Percentiles rank a stretch among this genome's conserved stretches.
Conservation (phyloP, 1,140 invertebrate species). For the Bombus difficillimus region DNA sequence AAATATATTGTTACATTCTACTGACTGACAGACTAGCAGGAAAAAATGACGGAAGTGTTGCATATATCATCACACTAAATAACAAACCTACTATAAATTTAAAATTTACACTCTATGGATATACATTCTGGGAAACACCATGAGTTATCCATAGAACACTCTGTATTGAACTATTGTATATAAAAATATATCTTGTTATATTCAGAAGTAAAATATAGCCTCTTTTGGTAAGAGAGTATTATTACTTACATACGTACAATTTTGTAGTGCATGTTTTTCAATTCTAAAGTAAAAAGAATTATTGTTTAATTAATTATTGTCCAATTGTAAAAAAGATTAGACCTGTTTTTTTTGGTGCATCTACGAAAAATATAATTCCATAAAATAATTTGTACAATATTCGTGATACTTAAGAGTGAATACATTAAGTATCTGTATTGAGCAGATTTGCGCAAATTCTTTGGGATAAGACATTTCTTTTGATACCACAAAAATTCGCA, state of each 20-base stretch:
- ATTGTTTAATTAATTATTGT: background rate
- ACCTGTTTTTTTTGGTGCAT: background rate
- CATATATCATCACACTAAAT: background rate
- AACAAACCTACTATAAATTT: background rate
- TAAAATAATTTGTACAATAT: conserved; percentile 6
- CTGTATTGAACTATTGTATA: background rate
- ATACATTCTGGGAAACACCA: background rate
- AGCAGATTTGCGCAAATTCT: background rate
- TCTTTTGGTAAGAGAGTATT: background rate
- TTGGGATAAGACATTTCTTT: background rate
- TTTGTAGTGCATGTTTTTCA: background rate
- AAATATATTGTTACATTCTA: background rate
- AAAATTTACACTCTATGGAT: background rate
- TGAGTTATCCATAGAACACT: background rate
- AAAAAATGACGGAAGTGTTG: background rate
- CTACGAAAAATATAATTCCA: background rate
- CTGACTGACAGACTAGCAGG: background rate
- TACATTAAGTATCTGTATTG: background rate
- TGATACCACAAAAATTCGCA: background rate
- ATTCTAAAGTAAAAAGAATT: background rate
- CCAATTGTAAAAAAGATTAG: background rate
- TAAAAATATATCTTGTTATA: background rate
- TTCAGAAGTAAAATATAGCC: background rate
- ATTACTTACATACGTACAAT: background rate
- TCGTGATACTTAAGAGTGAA: background rate